Evolutionary conservation across 2,888 invertebrate species (phyloP).

Genomic region (Cheilosia grossa): DNA sequence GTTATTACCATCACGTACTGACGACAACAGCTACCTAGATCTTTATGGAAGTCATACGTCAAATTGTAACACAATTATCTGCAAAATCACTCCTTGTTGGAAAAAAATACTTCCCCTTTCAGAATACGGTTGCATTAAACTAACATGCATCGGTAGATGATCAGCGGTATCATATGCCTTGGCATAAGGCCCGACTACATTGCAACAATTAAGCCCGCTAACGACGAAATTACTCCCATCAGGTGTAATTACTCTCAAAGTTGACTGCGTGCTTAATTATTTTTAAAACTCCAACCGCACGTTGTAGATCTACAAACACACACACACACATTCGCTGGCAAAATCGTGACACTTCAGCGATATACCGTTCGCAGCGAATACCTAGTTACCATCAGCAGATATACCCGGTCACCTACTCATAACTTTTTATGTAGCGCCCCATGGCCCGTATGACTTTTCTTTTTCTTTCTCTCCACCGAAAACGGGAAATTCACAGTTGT

Average conservation of each 20-base stretch:
- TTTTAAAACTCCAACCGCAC: constrained; percentile 34
- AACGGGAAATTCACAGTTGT: constrained; percentile 63
- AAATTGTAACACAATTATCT: neutral
- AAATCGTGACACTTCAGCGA: constrained; percentile 47
- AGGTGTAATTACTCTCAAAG: constrained; percentile 24
- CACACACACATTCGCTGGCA: neutral
- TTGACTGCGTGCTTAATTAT: constrained; percentile 44
- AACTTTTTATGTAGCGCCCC: constrained; percentile 46
- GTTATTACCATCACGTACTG: neutral
- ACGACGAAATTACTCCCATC: constrained; percentile 46
- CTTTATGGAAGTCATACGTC: neutral
- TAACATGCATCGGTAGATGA: constrained; percentile 24
- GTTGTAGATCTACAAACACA: constrained; percentile 30
- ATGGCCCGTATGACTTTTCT: constrained; percentile 12
- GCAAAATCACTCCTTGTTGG: neutral
- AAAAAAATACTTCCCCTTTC: constrained; percentile 14
- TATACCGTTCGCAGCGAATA: constrained; percentile 50
- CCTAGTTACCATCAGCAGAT: constrained; percentile 17
- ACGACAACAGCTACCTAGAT: neutral
- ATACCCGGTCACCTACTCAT: constrained; percentile 70
- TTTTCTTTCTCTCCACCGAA: constrained; percentile 44
- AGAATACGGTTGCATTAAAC: constrained; percentile 18
- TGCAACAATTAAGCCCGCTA: constrained; percentile 58
- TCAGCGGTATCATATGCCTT: constrained; percentile 47
- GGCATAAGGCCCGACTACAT: constrained; percentile 34